Base-by-base conservation (phyloP, 1,140 invertebrate genomes). In the Apocrypta bakeri region DNA sequence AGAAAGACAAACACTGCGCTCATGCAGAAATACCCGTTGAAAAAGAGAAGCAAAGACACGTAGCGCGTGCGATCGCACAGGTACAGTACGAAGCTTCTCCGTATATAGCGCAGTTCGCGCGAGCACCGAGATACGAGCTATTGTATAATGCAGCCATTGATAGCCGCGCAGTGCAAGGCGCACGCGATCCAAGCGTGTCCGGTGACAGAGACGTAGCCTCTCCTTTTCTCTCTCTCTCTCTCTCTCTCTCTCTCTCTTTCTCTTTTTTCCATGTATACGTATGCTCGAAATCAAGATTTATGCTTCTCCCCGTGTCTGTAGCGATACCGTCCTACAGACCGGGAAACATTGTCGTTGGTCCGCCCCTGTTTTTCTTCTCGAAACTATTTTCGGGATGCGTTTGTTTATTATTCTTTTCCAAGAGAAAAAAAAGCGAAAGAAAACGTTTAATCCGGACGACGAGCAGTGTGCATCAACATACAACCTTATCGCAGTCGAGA, bases 61-160 rank as follows among this genome's bases (percentile, higher is more conserved):
- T 33, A 12, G n/a, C n/a, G n/a, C n/a, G n/a, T n/a, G n/a, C 2
- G 12, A n/a, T 64, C n/a, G 21, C 24, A 2, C 12, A 66, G 11
- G 31, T 14, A 40, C 14, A 66, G 1, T 27, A 2, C 11, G 24
- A 0, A 27, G 4, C n/a, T 0, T 11, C 42, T 56, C 48, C 42
- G 68, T 79, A 72, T 61, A 56, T 71, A 79, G 76, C 81, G 75
- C 87, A 77, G 82, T 85, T 85, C 74, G 79, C 66, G 72, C 66
- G 27, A 33, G 42, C 71, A n/a, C 64, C 31, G 81, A 85, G 87
- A 87, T 88, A 79, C 17, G 31, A 79, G 42, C 14, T 48, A 78
- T 69, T 90, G 89, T 90, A 91, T 91, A 92, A 91, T 92, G 87
- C 90, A 90, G 86, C 88, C 90, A 91, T 92, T 92, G 90, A 91